phyloP scores from a whole-genome alignment of 2,888 invertebrate species.

The Zygogramma bicolorata region DNA sequence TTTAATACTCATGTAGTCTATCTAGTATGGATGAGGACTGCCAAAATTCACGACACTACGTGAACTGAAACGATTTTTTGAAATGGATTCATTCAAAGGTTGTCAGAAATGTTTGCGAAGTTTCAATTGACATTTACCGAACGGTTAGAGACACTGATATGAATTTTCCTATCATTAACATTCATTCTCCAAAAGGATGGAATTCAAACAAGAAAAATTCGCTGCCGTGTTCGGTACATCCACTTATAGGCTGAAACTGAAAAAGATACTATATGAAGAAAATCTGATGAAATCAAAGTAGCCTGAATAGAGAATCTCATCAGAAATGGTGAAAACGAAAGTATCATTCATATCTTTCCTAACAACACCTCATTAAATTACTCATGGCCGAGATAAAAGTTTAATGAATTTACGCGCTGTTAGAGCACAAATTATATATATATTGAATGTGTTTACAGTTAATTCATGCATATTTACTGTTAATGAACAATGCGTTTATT shows the following conservation, averaged over 20 bases:
- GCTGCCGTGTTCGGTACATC: background rate
- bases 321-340: background rate
- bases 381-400: background rate
- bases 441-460: no score
- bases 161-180: no score
- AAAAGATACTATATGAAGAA: background rate
- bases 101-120: no score
- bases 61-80: background rate
- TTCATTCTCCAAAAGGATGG: no score
- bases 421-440: slow-evolving; percentile 7
- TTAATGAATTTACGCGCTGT: slow-evolving; percentile 9
- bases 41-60: background rate
- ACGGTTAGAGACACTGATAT: no score
- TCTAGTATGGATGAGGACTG: no score
- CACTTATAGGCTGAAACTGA: background rate
- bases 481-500: background rate
- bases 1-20: background rate
- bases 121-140: no score
- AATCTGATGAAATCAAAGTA: background rate
- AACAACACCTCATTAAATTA: background rate
- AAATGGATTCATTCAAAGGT: no score
- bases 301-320: background rate
- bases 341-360: background rate
- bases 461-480: no score
- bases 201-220: no score